Conservation (phyloP, 2,888 invertebrate genomes). For the Calliopum simillimum region DNA sequence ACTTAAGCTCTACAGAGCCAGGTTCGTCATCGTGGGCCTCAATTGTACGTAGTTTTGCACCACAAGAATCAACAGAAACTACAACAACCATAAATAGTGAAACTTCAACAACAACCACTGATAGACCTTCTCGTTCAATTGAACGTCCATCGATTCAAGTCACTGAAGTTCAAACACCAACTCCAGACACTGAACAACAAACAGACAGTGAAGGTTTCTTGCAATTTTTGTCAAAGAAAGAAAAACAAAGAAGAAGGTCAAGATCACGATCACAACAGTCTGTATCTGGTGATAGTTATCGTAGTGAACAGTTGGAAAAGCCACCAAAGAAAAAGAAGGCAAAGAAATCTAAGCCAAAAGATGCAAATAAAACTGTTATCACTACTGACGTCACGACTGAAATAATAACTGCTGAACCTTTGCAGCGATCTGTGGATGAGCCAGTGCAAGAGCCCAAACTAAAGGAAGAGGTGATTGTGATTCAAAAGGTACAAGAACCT, state of each 20-base stretch:
- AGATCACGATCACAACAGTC: conserved; percentile 68
- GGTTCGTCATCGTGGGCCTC: conserved; percentile 54
- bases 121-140: conserved; percentile 51
- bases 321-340: conserved; percentile 66
- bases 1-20: conserved; percentile 40
- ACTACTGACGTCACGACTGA: neutral
- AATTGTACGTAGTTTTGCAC: conserved; percentile 46
- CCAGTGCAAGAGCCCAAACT: conserved; percentile 13
- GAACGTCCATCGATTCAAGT: conserved; percentile 56
- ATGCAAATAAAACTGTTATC: conserved; percentile 7
- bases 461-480: neutral
- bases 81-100: conserved; percentile 14
- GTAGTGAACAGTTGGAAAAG: conserved; percentile 53
- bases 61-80: conserved; percentile 33
- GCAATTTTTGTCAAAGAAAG: conserved; percentile 68
- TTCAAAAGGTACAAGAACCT: neutral
- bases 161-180: conserved; percentile 48
- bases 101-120: neutral
- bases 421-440: neutral
- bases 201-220: conserved; percentile 68
- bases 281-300: conserved; percentile 55
- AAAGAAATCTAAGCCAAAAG: conserved; percentile 46
- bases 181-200: conserved; percentile 30
- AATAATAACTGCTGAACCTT: neutral
- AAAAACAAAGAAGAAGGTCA: conserved; percentile 68